phyloP scores from a whole-genome alignment of 1,140 invertebrate species.

The Platyscapa corneri region DNA sequence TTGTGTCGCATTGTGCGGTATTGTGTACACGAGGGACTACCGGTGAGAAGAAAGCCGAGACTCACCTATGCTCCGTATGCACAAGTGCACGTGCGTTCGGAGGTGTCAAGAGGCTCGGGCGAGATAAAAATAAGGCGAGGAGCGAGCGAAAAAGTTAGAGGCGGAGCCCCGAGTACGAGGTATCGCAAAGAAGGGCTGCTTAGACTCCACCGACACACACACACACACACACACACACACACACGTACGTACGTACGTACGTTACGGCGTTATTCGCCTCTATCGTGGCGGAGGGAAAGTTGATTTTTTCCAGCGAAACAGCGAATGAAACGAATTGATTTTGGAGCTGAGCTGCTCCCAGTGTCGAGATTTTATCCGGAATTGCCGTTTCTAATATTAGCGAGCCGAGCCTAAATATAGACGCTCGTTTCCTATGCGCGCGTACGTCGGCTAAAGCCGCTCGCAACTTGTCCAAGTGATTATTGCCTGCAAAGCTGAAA shows the following conservation, averaged over 20 bases:
- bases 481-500: background rate
- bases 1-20: no score
- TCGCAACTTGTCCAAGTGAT: background rate
- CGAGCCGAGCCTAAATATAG: background rate
- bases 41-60: background rate
- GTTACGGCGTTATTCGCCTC: background rate
- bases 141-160: background rate
- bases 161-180: no score
- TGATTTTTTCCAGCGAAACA: background rate
- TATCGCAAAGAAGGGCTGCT: no score
- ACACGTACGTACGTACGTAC: no score
- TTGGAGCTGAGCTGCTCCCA: background rate
- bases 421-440: background rate
- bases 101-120: background rate
- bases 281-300: background rate
- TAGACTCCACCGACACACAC: no score
- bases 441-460: background rate
- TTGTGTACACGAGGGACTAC: background rate
- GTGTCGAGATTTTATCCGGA: background rate
- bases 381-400: background rate
- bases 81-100: background rate
- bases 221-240: no score
- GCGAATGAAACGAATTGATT: background rate
- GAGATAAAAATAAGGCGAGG: background rate
- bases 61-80: background rate